Base-by-base conservation (phyloP, 1,140 invertebrate species). In the Caenorhabditis latens region DNA sequence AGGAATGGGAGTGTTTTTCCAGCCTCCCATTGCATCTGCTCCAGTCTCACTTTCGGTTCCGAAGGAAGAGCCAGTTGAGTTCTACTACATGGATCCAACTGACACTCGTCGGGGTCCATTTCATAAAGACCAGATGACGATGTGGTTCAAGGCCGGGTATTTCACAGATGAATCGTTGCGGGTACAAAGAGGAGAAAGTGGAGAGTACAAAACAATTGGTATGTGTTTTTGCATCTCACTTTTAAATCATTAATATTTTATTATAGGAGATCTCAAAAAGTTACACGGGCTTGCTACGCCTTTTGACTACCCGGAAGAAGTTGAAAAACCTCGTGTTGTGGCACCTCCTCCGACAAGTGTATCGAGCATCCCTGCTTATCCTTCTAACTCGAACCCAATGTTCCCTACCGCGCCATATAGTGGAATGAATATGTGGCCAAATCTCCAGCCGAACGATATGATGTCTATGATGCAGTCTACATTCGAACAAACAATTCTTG, bases 371-470 rank as follows among this genome's bases (percentile, higher is more conserved):
- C 46, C 65, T 16, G 11, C 71, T 48, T 79, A 50, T 13, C 46
- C 43, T 24, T 50, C 71, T 24, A 24, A n/a, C 9, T 5, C 71
- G 8, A 79, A 79, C 53, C 71, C 71, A 11, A 21, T 79, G 43
- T 79, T 46, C 21, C 71, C 71, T 13, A 3, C 71, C 13, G 71
- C 46, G 3, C 65, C 65, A 5, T 79, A n/a, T n/a, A 21, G 71
- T 79, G 71, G 71, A 48, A 53, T 79, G 71, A 79, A 79, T 24
- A 79, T 79, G 71, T 79, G 71, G 71, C 53, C 71, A 4, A 79
- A 21, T 42, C 50, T 42, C 9, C 71, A 79, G 19, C 46, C 71
- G 4, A 79, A 13, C 16, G 71, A 79, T 11, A 42, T 79, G n/a
- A 42, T 79, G 8, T 79, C 21, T 13, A 32, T 79, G 71, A 79